Evolutionary conservation across 1,140 invertebrate species (phyloP).

Genomic region (Drosophila asahinai): DNA sequence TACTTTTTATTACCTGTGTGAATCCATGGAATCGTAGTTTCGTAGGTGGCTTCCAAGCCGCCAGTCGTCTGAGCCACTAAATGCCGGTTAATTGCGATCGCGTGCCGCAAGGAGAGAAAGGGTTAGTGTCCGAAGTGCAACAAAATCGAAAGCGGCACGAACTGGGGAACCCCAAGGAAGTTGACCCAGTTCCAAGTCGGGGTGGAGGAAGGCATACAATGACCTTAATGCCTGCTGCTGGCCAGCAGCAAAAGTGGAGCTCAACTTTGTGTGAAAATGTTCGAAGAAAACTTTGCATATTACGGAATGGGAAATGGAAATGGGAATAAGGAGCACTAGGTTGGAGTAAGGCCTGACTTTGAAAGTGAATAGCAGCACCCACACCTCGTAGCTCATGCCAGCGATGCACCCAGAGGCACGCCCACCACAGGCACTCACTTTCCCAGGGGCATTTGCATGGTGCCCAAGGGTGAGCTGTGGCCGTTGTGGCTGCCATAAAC

Average conservation of each 20-base stretch:
- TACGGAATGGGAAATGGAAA: conserved; percentile 11
- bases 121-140: conserved; percentile 52
- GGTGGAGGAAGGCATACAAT: conserved; percentile 16
- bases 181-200: conserved; percentile 39
- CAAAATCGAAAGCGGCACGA: conserved; percentile 51
- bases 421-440: conserved; percentile 6
- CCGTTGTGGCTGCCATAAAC: conserved; percentile 5
- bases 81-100: conserved; percentile 51
- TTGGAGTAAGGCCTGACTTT: conserved; percentile 39
- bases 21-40: conserved; percentile 7
- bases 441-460: conserved; percentile 50
- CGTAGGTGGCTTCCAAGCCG: neutral
- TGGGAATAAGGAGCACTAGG: neutral
- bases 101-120: conserved; percentile 36
- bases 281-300: conserved; percentile 53
- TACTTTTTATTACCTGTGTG: conserved; percentile 8
- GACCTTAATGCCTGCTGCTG: conserved; percentile 46
- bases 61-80: conserved; percentile 18
- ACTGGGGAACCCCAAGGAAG: conserved; percentile 18
- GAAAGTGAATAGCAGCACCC: conserved; percentile 30
- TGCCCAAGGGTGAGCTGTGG: conserved; percentile 10
- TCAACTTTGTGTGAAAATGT: conserved; percentile 52
- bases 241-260: conserved; percentile 41
- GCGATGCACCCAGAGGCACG: conserved; percentile 10
- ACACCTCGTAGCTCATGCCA: conserved; percentile 8